Evolutionary conservation across 2,797 vertebrate genomes (phyloP).

Genomic region (Lates japonicus): DNA sequence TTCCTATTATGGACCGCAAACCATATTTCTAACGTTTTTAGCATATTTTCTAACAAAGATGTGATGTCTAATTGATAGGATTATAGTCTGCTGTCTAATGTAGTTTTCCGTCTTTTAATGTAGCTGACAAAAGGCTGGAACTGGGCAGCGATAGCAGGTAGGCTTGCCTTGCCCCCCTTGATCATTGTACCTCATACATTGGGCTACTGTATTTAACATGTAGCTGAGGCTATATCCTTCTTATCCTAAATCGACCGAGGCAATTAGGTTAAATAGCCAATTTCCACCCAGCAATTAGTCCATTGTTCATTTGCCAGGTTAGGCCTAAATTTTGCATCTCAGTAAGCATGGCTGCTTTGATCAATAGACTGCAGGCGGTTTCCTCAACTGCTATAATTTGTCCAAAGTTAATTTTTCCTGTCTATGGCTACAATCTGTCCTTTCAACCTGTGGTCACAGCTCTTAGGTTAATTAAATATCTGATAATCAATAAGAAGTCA

Average conservation of each 20-base stretch:
- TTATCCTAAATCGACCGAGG: conserved; percentile 28
- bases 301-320: conserved; percentile 54
- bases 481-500: not conserved
- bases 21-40: not conserved
- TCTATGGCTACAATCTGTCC: not conserved
- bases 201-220: conserved; percentile 35
- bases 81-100: not conserved
- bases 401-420: not conserved
- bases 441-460: not conserved
- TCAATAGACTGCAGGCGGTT: conserved; percentile 51
- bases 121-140: not conserved
- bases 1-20: not conserved
- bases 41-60: not conserved
- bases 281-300: conserved; percentile 62
- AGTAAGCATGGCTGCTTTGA: conserved; percentile 51
- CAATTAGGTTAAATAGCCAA: conserved; percentile 43
- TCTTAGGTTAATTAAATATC: not conserved
- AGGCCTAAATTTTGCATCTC: conserved; percentile 42
- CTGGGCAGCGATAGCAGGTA: not conserved
- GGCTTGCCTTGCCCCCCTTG: not conserved
- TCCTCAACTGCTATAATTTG: not conserved
- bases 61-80: not conserved
- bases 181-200: conserved; percentile 29
- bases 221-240: not conserved
- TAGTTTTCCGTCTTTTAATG: not conserved